phyloP scores from a whole-genome alignment of 2,888 invertebrate genomes.

The Ametastegia equiseti region DNA sequence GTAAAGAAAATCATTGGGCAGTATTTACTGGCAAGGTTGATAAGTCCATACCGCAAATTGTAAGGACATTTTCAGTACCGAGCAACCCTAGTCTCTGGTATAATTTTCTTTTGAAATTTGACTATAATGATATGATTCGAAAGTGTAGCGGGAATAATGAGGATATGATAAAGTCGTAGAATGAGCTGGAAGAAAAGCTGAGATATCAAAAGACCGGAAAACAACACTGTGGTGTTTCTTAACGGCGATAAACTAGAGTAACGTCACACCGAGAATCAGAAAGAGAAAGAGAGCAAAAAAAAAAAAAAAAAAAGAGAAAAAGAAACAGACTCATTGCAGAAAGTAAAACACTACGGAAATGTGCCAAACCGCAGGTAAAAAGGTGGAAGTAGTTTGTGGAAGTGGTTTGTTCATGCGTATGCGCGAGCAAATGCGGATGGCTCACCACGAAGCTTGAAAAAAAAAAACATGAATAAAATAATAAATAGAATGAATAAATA shows the following conservation, averaged over 20 bases:
- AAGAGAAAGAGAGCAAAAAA: neutral
- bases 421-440: neutral
- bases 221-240: neutral
- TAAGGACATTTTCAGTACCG: too few relatives aligned
- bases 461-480: neutral
- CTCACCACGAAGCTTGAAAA: neutral
- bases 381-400: neutral
- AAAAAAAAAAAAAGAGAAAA: neutral
- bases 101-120: too few relatives aligned
- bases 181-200: neutral
- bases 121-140: neutral
- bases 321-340: neutral
- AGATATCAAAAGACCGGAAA: neutral
- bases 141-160: neutral
- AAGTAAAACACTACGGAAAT: constrained; percentile 23
- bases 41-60: too few relatives aligned
- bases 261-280: neutral
- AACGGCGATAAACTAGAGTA: neutral
- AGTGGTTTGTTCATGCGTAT: neutral
- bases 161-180: neutral
- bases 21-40: too few relatives aligned
- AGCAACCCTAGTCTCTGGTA: too few relatives aligned
- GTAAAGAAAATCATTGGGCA: too few relatives aligned
- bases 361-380: constrained; percentile 15
- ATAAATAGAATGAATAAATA: too few relatives aligned